Evolutionary conservation across 2,797 vertebrate species (phyloP).

Genomic region (Denticeps clupeoides): DNA sequence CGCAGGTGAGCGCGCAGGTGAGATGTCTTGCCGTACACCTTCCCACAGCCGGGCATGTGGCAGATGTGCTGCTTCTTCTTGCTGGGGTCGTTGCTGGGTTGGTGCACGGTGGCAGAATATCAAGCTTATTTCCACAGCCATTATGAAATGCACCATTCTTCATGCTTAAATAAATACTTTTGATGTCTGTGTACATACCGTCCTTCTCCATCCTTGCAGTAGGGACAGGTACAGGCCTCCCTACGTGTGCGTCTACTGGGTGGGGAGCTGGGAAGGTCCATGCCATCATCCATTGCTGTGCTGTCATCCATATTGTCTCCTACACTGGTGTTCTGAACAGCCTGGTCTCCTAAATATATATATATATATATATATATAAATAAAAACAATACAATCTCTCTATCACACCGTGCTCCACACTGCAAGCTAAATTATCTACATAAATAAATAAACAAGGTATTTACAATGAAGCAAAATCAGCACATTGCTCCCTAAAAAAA

Average conservation of each 20-base stretch:
- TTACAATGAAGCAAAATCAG: too few relatives aligned
- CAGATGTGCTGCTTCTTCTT: conserved; percentile 97
- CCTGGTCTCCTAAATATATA: conserved; percentile 51
- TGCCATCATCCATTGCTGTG: conserved; percentile 68
- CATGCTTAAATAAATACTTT: background rate
- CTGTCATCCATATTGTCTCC: conserved; percentile 74
- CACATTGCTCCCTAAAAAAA: too few relatives aligned
- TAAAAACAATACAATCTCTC: too few relatives aligned
- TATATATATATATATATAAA: too few relatives aligned
- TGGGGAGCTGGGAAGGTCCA: conserved; percentile 72
- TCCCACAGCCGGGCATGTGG: conserved; percentile 83
- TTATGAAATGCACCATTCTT: too few relatives aligned
- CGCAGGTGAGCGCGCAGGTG: conserved; percentile 87
- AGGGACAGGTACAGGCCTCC: conserved; percentile 93
- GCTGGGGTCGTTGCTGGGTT: conserved; percentile 65
- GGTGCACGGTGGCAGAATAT: background rate
- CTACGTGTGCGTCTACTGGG: conserved; percentile 75
- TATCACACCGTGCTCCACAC: too few relatives aligned
- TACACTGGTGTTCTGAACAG: conserved; percentile 51
- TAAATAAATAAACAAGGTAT: too few relatives aligned
- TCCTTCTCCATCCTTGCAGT: conserved; percentile 89
- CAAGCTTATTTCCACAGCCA: too few relatives aligned
- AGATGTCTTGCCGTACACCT: conserved; percentile 92
- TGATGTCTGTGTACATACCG: conserved; percentile 75
- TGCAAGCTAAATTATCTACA: too few relatives aligned